Percentiles rank a stretch among this genome's conserved stretches.
Conservation (phyloP, 2,888 invertebrate genomes). For the Molorchus minor region DNA sequence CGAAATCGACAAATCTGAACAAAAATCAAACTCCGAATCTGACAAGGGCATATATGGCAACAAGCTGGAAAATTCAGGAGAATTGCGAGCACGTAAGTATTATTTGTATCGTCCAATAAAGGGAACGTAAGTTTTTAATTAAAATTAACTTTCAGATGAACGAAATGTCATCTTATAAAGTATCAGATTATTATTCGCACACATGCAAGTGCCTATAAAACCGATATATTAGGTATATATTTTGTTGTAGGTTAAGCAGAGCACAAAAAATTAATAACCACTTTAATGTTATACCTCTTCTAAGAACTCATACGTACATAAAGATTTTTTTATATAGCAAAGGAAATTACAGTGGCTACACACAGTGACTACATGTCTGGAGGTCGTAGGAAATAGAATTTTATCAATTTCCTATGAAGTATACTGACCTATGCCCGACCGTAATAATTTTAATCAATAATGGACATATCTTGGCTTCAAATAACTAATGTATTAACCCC, state of each 20-base stretch:
- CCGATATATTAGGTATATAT: too few relatives aligned
- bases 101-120: too few relatives aligned
- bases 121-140: too few relatives aligned
- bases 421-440: constrained; percentile 43
- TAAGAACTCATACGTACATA: background rate
- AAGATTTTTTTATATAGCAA: background rate
- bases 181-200: too few relatives aligned
- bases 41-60: constrained; percentile 62
- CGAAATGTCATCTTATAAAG: too few relatives aligned
- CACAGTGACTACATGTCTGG: constrained; percentile 46
- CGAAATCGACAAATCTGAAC: constrained; percentile 83
- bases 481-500: background rate
- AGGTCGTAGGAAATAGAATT: constrained; percentile 58
- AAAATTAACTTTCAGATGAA: too few relatives aligned
- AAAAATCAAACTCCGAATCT: constrained; percentile 69
- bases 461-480: background rate
- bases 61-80: constrained; percentile 29
- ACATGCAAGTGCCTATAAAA: too few relatives aligned
- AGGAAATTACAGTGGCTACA: too few relatives aligned
- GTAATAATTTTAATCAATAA: background rate
- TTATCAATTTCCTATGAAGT: constrained; percentile 61
- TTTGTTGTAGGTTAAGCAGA: too few relatives aligned
- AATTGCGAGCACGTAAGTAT: constrained; percentile 33
- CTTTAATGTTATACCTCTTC: background rate
- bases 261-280: background rate